Evolutionary conservation across 2,888 invertebrate species (phyloP).

Genomic region (Caradrina kadenii): DNA sequence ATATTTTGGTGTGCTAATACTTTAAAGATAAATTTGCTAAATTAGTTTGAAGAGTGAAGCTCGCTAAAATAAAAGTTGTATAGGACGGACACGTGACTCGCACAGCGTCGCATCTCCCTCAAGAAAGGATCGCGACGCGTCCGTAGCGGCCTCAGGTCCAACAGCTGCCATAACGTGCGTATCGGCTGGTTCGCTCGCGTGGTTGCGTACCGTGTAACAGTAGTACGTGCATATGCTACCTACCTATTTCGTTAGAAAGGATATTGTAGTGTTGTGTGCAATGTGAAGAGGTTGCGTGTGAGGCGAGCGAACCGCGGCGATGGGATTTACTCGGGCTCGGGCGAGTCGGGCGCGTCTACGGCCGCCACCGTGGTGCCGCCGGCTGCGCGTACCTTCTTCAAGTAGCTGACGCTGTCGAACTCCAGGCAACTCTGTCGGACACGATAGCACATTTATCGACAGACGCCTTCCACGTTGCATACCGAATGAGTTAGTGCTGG

Average conservation of each 20-base stretch:
- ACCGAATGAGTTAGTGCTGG: slow-evolving; percentile 25
- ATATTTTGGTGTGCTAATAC: slow-evolving; percentile 89
- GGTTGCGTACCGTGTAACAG: slow-evolving; percentile 48
- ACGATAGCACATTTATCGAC: slow-evolving; percentile 68
- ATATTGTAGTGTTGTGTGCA: slow-evolving; percentile 51
- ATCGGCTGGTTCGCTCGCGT: slow-evolving; percentile 59
- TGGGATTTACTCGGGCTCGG: slow-evolving; percentile 85
- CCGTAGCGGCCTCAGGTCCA: slow-evolving; percentile 53
- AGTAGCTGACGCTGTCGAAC: slow-evolving; percentile 89
- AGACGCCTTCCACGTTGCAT: slow-evolving; percentile 31
- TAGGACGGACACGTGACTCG: slow-evolving; percentile 49
- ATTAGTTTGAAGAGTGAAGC: slow-evolving; percentile 70
- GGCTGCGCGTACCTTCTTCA: slow-evolving; percentile 85
- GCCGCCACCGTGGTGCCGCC: slow-evolving; percentile 82
- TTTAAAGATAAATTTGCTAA: slow-evolving; percentile 80
- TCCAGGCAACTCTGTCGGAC: slow-evolving; percentile 88
- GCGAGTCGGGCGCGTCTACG: slow-evolving; percentile 87
- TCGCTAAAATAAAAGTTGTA: slow-evolving; percentile 61
- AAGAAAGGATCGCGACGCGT: slow-evolving; percentile 44
- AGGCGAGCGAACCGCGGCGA: slow-evolving; percentile 53
- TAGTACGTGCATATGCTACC: slow-evolving; percentile 48
- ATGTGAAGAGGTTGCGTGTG: slow-evolving; percentile 56
- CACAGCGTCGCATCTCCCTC: slow-evolving; percentile 18
- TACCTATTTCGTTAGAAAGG: slow-evolving; percentile 43
- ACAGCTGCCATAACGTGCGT: slow-evolving; percentile 54